These are phyloP conservation scores for Deilephila elpenor DNA, from an alignment of 2,888 invertebrate species.

Conservation along the genomic window DNA sequence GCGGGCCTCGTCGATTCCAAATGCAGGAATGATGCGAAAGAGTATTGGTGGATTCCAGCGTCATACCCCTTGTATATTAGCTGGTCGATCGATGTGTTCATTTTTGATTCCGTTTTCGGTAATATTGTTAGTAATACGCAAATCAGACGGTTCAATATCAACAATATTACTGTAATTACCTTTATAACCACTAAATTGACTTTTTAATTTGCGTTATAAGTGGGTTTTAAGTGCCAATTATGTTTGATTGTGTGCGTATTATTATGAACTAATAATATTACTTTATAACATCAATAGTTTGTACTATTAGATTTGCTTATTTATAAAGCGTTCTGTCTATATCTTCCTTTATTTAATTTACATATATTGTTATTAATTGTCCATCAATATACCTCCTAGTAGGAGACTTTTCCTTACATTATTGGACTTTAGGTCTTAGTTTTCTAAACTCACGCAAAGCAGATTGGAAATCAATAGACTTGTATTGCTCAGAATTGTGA, in stretches of 20 bases:
- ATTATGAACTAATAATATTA: no score
- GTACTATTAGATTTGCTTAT: no score
- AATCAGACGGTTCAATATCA: neutral
- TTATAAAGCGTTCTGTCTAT: no score
- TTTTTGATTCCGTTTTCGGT: neutral
- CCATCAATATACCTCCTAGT: no score
- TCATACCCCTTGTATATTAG: slow-evolving; percentile 37
- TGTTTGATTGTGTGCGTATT: no score
- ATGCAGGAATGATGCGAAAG: slow-evolving; percentile 36
- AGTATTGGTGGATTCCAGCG: slow-evolving; percentile 35
- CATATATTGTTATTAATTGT: no score
- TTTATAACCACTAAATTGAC: neutral
- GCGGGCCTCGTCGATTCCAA: slow-evolving; percentile 35
- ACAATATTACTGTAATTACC: neutral
- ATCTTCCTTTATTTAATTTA: no score
- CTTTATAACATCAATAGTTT: neutral
- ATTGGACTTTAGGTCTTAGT: no score
- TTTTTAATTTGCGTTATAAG: neutral
- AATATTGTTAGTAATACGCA: slow-evolving; percentile 3
- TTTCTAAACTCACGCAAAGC: no score
- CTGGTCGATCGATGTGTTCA: neutral
- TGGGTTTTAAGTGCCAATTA: slow-evolving; percentile 12
- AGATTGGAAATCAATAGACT: no score
- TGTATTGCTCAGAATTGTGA: no score
- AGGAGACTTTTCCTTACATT: no score